These are phyloP conservation scores for Cordilura impudica DNA, from an alignment of 2,888 invertebrate species.

Conservation along the genomic window DNA sequence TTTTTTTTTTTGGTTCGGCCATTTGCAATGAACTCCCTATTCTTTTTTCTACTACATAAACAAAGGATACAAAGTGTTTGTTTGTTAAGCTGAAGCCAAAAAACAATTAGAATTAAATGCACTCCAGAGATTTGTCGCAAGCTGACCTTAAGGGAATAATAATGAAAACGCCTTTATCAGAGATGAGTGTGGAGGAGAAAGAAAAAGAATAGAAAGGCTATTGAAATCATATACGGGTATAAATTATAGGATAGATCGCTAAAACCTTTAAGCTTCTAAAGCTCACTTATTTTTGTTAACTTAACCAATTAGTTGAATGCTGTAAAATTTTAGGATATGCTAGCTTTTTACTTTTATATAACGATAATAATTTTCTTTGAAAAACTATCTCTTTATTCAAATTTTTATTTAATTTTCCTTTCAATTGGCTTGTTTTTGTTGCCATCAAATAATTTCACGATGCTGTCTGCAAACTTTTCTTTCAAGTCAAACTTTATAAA, in stretches of 20 bases:
- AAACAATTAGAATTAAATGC: constrained; percentile 61
- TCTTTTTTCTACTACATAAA: neutral
- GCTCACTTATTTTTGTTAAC: too few species aligned
- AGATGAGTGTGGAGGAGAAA: too few species aligned
- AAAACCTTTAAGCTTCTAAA: too few species aligned
- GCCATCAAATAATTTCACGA: neutral
- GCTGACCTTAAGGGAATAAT: constrained; percentile 51
- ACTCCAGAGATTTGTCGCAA: constrained; percentile 53
- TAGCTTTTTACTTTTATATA: too few species aligned
- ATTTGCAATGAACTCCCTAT: constrained; percentile 27
- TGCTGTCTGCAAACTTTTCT: constrained; percentile 50
- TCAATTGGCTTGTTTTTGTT: neutral
- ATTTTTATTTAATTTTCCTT: constrained; percentile 4
- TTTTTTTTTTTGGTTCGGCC: neutral
- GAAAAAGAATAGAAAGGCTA: too few species aligned
- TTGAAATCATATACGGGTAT: too few species aligned
- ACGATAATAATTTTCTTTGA: too few species aligned
- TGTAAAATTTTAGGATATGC: too few species aligned
- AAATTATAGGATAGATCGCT: too few species aligned
- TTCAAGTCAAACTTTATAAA: neutral
- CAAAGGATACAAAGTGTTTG: constrained; percentile 12
- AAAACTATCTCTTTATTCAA: too few species aligned
- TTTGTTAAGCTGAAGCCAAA: constrained; percentile 37
- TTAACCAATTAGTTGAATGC: too few species aligned
- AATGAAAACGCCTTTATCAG: too few species aligned